Base-by-base conservation (phyloP, 2,888 invertebrate species). In the Isoperla grammatica region DNA sequence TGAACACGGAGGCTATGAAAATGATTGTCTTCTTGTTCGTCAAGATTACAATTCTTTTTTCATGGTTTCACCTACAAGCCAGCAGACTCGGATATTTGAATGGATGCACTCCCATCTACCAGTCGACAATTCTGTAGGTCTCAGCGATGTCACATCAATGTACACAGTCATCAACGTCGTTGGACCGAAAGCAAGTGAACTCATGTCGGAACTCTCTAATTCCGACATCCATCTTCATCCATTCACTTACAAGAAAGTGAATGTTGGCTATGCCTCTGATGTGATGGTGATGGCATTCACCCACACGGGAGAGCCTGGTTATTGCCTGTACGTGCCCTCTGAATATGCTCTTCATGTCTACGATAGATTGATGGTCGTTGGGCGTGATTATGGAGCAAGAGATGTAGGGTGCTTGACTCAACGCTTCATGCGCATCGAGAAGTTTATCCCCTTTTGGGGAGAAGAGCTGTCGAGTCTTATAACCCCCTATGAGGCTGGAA, bases 21-120 rank as follows among this genome's bases (percentile, higher is more conserved):
- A 87, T 70, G 86, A 87, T 69, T 86, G 86, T 68, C 83, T 85
- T 75, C 72, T 87, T n/a, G 82, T 85, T 1, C 75, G 85, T 23
- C 77, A 82, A 67, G 73, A 76, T 2, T 77, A 81, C 62, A 84
- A 83, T 68, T 74, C 76, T 81, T 81, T 80, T 69, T 85, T 87
- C 70, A 85, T 89, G 81, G 85, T 90, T n/a, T 86, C 87, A 1
- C 88, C 88, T 1, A 86, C 88, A 1, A 83, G 84, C 61, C 88
- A 88, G 70, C 87, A 89, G 75, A 87, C 87, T 0, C 76, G 87
- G 17, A 81, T 85, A 43, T 81, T 80, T 67, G 81, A 84, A 65
- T 88, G 88, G 88, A 81, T 89, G 77, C 71, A 71, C 43, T 74
- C 82, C 43, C 82, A 87, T 72, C 74, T 85, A 61, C 84, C 84